Percentiles rank a stretch among this genome's conserved stretches.
phyloP scores from a whole-genome alignment of 2,113 vertebrate species.

The Corythoichthys haematopterus region DNA sequence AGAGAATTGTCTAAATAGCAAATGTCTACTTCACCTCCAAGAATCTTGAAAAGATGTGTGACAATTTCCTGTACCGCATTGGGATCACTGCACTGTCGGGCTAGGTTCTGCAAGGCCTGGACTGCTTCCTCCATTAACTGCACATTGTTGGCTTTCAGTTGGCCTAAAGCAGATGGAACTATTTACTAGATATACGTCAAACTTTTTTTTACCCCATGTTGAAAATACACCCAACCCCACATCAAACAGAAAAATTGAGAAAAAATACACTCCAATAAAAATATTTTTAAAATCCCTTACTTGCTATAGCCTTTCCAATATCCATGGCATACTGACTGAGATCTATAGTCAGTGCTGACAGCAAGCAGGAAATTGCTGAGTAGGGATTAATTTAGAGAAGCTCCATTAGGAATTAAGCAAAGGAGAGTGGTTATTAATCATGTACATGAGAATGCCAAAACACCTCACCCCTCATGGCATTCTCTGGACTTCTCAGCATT shows the following conservation, averaged over 20 bases:
- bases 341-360: conserved; percentile 87
- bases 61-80: conserved; percentile 78
- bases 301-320: conserved; percentile 87
- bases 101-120: conserved; percentile 85
- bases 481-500: conserved; percentile 90
- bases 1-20: not conserved
- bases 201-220: not conserved
- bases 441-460: not conserved
- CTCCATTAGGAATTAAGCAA: not conserved
- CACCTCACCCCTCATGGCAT: conserved; percentile 87
- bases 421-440: not conserved
- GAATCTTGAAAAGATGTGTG: conserved; percentile 87
- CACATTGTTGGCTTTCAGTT: conserved; percentile 89
- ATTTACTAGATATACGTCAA: not conserved
- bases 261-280: not conserved
- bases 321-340: conserved; percentile 94
- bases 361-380: conserved; percentile 85
- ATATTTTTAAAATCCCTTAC: conserved; percentile 58
- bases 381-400: conserved; percentile 8
- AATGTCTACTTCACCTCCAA: conserved; percentile 78
- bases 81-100: conserved; percentile 88
- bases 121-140: conserved; percentile 91
- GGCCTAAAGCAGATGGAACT: conserved; percentile 67
- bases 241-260: not conserved
- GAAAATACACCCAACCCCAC: not conserved